Evolutionary conservation across 2,113 vertebrate species (phyloP).

Genomic region (Poeciliopsis prolifica): DNA sequence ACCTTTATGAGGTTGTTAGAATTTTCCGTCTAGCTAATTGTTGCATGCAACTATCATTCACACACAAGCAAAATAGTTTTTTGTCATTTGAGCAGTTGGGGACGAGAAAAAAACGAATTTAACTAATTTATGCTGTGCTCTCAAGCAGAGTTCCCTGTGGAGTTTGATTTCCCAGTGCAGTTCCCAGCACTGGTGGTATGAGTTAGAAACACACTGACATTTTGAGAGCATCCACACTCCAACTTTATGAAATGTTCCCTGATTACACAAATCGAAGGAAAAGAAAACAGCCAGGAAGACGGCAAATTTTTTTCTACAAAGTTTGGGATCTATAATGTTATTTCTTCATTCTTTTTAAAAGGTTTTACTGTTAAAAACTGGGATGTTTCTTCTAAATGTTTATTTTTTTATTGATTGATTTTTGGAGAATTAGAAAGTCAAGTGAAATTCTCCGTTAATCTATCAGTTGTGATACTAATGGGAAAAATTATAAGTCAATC

Average conservation of each 20-base stretch:
- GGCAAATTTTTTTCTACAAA: not conserved
- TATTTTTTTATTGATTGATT: too few species aligned
- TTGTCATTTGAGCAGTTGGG: not conserved
- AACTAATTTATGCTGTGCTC: slow-evolving; percentile 29
- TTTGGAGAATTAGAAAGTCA: too few species aligned
- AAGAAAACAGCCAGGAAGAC: not conserved
- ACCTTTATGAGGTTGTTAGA: not conserved
- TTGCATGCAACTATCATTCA: not conserved
- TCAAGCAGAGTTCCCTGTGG: slow-evolving; percentile 6
- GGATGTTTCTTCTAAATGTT: not conserved
- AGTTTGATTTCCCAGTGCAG: slow-evolving; percentile 19
- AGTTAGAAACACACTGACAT: slow-evolving; percentile 33
- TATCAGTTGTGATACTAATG: too few species aligned
- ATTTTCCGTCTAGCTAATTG: not conserved
- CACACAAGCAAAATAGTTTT: not conserved
- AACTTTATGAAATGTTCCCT: slow-evolving; percentile 12
- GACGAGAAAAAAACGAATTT: too few species aligned
- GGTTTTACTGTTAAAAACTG: not conserved
- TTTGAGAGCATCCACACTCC: slow-evolving; percentile 42
- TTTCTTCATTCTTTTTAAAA: not conserved
- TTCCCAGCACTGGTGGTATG: slow-evolving; percentile 21
- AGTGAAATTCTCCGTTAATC: too few species aligned
- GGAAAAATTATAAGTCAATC: too few species aligned
- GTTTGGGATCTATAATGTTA: not conserved
- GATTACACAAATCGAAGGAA: slow-evolving; percentile 10